Base-by-base conservation (phyloP, 2,888 invertebrate genomes). In the Ophraella communa region DNA sequence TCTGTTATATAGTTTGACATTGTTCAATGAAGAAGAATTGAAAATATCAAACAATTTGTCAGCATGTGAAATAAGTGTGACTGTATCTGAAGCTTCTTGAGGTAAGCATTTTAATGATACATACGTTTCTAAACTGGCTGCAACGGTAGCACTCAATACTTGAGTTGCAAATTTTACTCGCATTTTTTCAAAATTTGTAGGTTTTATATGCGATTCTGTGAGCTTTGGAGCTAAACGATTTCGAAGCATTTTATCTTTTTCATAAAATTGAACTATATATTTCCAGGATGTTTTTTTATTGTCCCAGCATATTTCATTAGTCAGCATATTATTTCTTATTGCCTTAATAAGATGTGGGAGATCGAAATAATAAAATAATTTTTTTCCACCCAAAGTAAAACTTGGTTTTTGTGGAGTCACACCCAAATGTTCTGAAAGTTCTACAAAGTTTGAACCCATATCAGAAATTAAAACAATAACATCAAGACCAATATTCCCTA, bases 131-230 rank as follows among this genome's bases (percentile, higher is more conserved):
- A 71, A 35, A 14, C 49, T 64, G 45, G 62, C 67, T 24, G 70
- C 65, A 21, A 71, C 69, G 14, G 71, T 62, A 44, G 54, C 24
- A 56, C 71, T 73, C 18, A 73, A 69, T 4, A 71, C 60, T 58
- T 71, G 71, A 3, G 54, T 62, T 27, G 69, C 67, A 39, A 47
- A 61, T 61, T 67, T 65, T 7, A 70, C 71, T 49, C 63, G 60
- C 65, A 70, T 73, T 66, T 68, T 72, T 58, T 67, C 56, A 58
- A 71, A 71, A 45, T 63, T 65, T 14, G 24, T 66, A 2, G 69
- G 67, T 42, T 64, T 49, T 39, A 71, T 61, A 61, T 70, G 71
- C 4, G 65, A 35, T 42, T 72, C 65, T 8, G 70, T 72, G 4
- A 72, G 52, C 62, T 67, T 72, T 1, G 69, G 64, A 10, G 62